Conservation (phyloP, 2,113 vertebrate genomes). For the Oenanthe oenanthe region DNA sequence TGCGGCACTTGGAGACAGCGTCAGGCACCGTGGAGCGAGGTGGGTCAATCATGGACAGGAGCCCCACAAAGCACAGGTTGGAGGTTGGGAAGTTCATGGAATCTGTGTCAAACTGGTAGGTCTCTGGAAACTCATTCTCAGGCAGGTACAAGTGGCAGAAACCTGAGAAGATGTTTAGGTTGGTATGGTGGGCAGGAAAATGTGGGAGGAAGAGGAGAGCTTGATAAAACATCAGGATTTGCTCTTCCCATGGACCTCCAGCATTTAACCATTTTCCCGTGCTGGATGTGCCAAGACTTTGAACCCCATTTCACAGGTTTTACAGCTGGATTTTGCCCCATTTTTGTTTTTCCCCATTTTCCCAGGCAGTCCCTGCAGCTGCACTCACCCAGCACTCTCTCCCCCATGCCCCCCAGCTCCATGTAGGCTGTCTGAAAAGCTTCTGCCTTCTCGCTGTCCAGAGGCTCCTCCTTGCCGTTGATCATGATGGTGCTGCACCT, state of each 20-base stretch:
- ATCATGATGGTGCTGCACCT: conserved; percentile 82
- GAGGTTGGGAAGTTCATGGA: conserved; percentile 80
- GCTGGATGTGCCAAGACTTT: background rate
- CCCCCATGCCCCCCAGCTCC: conserved; percentile 81
- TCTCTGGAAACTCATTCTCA: conserved; percentile 74
- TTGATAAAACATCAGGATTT: background rate
- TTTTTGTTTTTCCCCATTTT: accelerated
- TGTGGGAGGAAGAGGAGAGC: background rate
- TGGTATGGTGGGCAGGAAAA: background rate
- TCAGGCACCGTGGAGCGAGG: conserved; percentile 83
- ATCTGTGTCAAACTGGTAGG: conserved; percentile 76
- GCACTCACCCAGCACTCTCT: conserved; percentile 82
- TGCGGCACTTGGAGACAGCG: conserved; percentile 81
- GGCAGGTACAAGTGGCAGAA: conserved; percentile 83
- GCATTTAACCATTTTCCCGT: background rate
- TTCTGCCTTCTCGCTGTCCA: conserved; percentile 65
- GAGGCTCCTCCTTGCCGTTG: conserved; percentile 74
- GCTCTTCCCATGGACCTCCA: accelerated
- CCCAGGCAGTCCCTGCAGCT: background rate
- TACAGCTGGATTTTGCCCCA: background rate
- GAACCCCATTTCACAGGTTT: background rate
- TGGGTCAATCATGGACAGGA: conserved; percentile 82
- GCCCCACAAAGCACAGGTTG: conserved; percentile 80
- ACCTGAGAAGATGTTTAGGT: conserved; percentile 52
- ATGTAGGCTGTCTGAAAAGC: conserved; percentile 81